Evolutionary conservation across 2,888 invertebrate genomes (phyloP), one percentile per base, ranked within the genome.

Genomic region (Dryococelus australis): DNA sequence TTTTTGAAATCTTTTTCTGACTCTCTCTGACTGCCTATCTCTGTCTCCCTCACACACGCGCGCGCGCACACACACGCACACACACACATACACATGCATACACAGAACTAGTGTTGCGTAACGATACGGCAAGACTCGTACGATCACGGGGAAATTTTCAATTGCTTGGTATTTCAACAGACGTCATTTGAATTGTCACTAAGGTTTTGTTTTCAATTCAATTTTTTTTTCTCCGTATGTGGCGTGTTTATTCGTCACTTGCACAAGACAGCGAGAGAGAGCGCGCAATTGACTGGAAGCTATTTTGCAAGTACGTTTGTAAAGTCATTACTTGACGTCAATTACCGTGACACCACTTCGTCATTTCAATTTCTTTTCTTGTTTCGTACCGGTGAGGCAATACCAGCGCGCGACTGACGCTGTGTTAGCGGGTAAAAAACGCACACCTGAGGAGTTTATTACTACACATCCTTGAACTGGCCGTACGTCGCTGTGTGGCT

Each of bases 251-350:
- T n/a, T n/a, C n/a, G n/a, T n/a, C n/a, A n/a, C n/a, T n/a, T n/a
- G n/a, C n/a, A n/a, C n/a, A n/a, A n/a, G n/a, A n/a, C 47, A 47
- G 16, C 65, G 20, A 13, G 65, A 65, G 5, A 65, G 65, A 65
- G 65, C n/a, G n/a, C 16, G 65, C 24, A 65, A 65, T 65, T 65
- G 16, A 16, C 65, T 65, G 65, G 65, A 20, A 65, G 65, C 24
- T 65, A 65, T 65, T 65, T 65, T 65, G 65, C 65, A 65, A 65
- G 65, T 24, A 5, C 65, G 65, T 65, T 20, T 24, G 65, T 16
- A 65, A 65, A 65, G 65, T 65, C 65, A 65, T 65, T 65, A 65
- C 65, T 65, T 65, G 65, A 65, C 65, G 65, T 65, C 65, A 65
- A 65, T 65, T 24, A 65, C 65, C 65, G 24, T 20, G 65, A 65